phyloP scores from a whole-genome alignment of 2,113 vertebrate genomes.

The Nerophis lumbriciformis region DNA sequence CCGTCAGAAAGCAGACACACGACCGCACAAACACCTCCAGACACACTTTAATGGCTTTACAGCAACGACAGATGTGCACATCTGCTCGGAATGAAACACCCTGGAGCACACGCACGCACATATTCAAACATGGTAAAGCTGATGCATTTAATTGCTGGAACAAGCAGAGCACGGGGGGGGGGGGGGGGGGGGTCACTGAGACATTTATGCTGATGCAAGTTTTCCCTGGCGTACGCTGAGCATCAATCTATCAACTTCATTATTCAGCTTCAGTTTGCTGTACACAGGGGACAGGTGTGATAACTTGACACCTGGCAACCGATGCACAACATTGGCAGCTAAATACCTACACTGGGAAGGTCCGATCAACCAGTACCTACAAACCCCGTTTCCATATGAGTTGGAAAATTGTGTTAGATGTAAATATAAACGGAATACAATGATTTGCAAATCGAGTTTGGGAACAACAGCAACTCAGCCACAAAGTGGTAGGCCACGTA shows the following conservation, averaged over 20 bases:
- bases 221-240: slow-evolving; percentile 45
- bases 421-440: no score
- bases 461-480: no score
- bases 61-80: slow-evolving; percentile 51
- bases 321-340: neutral
- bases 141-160: slow-evolving; percentile 62
- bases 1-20: slow-evolving; percentile 27
- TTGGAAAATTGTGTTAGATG: no score
- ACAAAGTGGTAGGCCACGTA: no score
- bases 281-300: slow-evolving; percentile 32
- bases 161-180: slow-evolving; percentile 47
- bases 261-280: slow-evolving; percentile 46
- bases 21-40: slow-evolving; percentile 52
- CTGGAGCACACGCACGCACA: slow-evolving; percentile 22
- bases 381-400: no score
- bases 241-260: slow-evolving; percentile 52
- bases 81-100: slow-evolving; percentile 51
- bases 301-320: slow-evolving; percentile 37
- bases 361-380: slow-evolving; percentile 2
- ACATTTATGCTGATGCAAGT: slow-evolving; percentile 54
- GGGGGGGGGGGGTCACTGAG: slow-evolving; percentile 36
- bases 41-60: slow-evolving; percentile 59
- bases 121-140: slow-evolving; percentile 45
- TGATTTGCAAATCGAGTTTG: no score
- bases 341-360: slow-evolving; percentile 1